Percentiles rank a stretch among this genome's conserved stretches.
Evolutionary conservation across 2,113 vertebrate species (phyloP).

Genomic region (Phaethon lepturus): DNA sequence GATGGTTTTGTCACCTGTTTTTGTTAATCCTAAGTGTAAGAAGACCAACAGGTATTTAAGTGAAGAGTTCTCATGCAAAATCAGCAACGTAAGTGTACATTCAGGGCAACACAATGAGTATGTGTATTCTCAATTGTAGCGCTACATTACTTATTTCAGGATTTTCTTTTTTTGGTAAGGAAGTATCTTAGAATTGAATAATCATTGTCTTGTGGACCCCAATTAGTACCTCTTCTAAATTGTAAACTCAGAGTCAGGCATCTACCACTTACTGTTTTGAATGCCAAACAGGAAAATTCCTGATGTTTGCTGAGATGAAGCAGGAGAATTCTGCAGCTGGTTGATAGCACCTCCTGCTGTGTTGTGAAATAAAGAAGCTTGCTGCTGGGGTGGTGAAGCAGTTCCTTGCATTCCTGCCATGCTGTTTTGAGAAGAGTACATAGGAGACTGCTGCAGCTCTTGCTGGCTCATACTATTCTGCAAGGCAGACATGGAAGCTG

Average conservation of each 20-base stretch:
- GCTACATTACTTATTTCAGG: not conserved
- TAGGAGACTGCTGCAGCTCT: constrained; percentile 87
- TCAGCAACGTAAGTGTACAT: not conserved
- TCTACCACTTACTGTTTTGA: constrained; percentile 89
- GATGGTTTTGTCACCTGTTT: not conserved
- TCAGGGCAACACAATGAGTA: not conserved
- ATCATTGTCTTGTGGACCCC: not conserved
- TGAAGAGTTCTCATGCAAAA: not conserved
- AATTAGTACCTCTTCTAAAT: not conserved
- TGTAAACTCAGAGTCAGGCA: not conserved
- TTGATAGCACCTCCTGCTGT: constrained; percentile 84
- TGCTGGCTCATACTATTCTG: constrained; percentile 87
- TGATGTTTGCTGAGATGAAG: constrained; percentile 85
- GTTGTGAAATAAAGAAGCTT: constrained; percentile 87
- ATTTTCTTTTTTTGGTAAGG: not conserved
- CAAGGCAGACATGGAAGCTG: constrained; percentile 89
- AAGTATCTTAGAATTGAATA: not conserved
- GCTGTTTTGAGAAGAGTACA: constrained; percentile 88
- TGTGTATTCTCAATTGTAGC: accelerated
- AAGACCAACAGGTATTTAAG: not conserved
- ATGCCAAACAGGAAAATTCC: constrained; percentile 97
- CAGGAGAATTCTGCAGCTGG: constrained; percentile 84
- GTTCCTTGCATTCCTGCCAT: constrained; percentile 87
- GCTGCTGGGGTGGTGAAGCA: constrained; percentile 87
- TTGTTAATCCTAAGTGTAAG: not conserved